Evolutionary conservation across 2,888 invertebrate species (phyloP), one percentile per base, ranked within the genome.

Genomic region (Bedellia somnulentella): DNA sequence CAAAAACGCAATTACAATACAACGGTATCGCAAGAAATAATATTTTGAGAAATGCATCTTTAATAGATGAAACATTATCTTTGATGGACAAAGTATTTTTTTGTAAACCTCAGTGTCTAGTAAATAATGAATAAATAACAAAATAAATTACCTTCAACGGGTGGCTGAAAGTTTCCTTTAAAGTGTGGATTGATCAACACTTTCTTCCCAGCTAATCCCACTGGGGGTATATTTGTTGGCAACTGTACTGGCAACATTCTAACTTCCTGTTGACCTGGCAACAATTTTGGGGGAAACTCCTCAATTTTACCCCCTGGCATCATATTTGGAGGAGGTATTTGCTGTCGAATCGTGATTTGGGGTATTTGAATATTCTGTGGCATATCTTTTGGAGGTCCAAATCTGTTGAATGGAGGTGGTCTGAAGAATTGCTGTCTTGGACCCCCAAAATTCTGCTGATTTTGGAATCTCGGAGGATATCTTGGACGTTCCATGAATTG

Each of bases 141-240:
- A 3, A 3, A 21, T 8, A 30, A 44, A 50, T 60, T 52, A 82
- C 76, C 80, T 44, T 80, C 80, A 38, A 59, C 57, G 0, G 70
- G 75, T 0, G 79, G 68, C 38, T 80, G 80, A 35, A 80, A 79
- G 28, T 64, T 77, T 10, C 80, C 85, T 53, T 80, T 79, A 44
- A 81, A 84, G 48, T 83, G 82, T 5, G 82, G 89, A 64, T 81
- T 86, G 47, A 83, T 86, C 45, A 79, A 73, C 51, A 79, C 86
- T 51, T 81, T 86, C 59, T 78, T 82, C n/a, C 71, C 73, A 0
- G 61, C 52, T 15, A 70, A 27, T 0, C 78, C 78, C 0, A 55
- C 57, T 0, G 66, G 59, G 0, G 66, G 59, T 25, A 58, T 36
- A 17, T 50, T 50, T 0, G 58, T 49, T 0, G 71, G 64, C 3